These are phyloP conservation scores for Dynastes hyllus DNA, from an alignment of 2,888 invertebrate genomes.

Conservation along the genomic window DNA sequence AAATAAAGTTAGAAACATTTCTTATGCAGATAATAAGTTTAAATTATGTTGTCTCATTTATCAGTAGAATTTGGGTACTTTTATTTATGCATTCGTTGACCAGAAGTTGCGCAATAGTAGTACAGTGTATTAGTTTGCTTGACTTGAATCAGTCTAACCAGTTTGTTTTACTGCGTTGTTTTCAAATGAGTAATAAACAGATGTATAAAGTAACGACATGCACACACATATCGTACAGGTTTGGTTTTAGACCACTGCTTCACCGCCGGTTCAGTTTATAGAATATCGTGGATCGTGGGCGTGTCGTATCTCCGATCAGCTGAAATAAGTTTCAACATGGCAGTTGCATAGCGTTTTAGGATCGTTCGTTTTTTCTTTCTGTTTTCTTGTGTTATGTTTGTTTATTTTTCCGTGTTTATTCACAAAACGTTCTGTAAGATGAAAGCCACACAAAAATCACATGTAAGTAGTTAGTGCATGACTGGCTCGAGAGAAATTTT, in stretches of 20 bases:
- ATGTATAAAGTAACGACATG: conserved; percentile 46
- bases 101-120: conserved; percentile 25
- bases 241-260: conserved; percentile 43
- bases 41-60: not conserved
- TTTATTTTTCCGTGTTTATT: conserved; percentile 22
- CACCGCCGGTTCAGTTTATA: conserved; percentile 59
- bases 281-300: conserved; percentile 67
- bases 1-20: conserved; percentile 14
- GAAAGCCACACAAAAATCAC: conserved; percentile 19
- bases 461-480: conserved; percentile 29
- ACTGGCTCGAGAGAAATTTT: conserved; percentile 10
- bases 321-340: conserved; percentile 66
- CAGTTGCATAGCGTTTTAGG: conserved; percentile 57
- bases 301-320: conserved; percentile 67
- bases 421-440: conserved; percentile 35
- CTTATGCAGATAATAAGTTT: not conserved
- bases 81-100: conserved; percentile 3
- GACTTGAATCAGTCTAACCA: conserved; percentile 27
- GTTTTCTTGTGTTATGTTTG: conserved; percentile 12
- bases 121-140: conserved; percentile 3
- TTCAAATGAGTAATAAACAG: conserved; percentile 52
- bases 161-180: conserved; percentile 50
- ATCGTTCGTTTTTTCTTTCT: conserved; percentile 51
- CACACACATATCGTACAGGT: conserved; percentile 27
- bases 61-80: not conserved